Evolutionary conservation across 2,113 vertebrate genomes (phyloP).

Genomic region (Hyla sarda): DNA sequence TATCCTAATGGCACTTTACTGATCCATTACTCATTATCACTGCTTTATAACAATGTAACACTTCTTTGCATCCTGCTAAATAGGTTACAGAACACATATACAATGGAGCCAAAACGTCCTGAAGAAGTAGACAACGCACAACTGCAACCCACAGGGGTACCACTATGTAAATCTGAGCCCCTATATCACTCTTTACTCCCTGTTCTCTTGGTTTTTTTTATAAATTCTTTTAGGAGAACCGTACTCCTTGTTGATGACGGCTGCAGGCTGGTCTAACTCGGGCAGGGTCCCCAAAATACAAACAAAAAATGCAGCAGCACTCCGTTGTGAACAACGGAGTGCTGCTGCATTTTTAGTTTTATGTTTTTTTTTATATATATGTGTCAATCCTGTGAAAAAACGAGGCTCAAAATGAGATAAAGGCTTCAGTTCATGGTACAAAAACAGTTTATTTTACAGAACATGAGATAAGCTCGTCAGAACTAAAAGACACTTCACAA

Average conservation of each 20-base stretch:
- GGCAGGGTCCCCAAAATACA: too few relatives aligned
- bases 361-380: too few relatives aligned
- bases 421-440: constrained; percentile 52
- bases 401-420: too few relatives aligned
- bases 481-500: constrained; percentile 45
- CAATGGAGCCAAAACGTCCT: not conserved
- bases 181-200: not conserved
- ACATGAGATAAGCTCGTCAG: constrained; percentile 65
- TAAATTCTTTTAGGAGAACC: too few relatives aligned
- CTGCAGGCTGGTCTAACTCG: too few relatives aligned
- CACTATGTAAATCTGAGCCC: not conserved
- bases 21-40: not conserved
- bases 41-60: not conserved
- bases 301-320: too few relatives aligned
- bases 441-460: constrained; percentile 61
- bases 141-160: not conserved
- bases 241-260: too few relatives aligned
- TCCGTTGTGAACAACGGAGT: too few relatives aligned
- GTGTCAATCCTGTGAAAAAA: too few relatives aligned
- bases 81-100: not conserved
- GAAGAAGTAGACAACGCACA: not conserved
- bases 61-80: not conserved
- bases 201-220: not conserved
- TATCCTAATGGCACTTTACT: not conserved
- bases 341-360: too few relatives aligned